Evolutionary conservation across 2,113 vertebrate genomes (phyloP).

Genomic region (Ictalurus punctatus): DNA sequence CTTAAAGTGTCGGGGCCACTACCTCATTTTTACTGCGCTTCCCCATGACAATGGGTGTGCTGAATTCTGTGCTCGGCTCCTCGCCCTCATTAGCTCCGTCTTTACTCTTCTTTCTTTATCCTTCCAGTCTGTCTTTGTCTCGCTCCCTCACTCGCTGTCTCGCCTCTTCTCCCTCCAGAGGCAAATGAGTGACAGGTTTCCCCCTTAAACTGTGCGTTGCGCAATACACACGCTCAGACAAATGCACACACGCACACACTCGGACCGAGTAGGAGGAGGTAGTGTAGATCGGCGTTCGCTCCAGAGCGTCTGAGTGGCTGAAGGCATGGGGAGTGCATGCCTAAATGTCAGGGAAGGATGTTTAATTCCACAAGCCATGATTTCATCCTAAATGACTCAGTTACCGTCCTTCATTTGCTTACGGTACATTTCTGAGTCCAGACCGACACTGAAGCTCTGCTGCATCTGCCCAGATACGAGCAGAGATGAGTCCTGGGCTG

Average conservation of each 20-base stretch:
- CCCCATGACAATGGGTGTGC: constrained; percentile 65
- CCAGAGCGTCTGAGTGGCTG: constrained; percentile 57
- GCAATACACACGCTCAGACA: constrained; percentile 46
- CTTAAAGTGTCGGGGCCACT: constrained; percentile 74
- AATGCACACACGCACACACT: constrained; percentile 40
- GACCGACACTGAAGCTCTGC: not conserved
- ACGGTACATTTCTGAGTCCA: constrained; percentile 27
- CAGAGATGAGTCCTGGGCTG: constrained; percentile 21
- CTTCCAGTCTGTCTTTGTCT: constrained; percentile 54
- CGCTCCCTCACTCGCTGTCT: constrained; percentile 61
- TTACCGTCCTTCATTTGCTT: constrained; percentile 59
- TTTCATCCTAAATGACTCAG: constrained; percentile 66
- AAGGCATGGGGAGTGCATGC: constrained; percentile 61
- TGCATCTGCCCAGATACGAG: not conserved
- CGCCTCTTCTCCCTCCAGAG: constrained; percentile 67
- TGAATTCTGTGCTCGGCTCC: constrained; percentile 54
- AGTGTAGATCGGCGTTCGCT: constrained; percentile 65
- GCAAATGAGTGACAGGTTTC: constrained; percentile 70
- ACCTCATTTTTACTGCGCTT: constrained; percentile 70
- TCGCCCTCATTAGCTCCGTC: constrained; percentile 68
- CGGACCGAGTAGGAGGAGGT: constrained; percentile 50
- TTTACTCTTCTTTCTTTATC: constrained; percentile 35
- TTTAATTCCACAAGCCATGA: constrained; percentile 66
- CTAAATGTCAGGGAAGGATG: constrained; percentile 71
- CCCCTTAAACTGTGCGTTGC: constrained; percentile 66